phyloP scores from a whole-genome alignment of 2,888 invertebrate genomes.

The Nymphalis c-album region DNA sequence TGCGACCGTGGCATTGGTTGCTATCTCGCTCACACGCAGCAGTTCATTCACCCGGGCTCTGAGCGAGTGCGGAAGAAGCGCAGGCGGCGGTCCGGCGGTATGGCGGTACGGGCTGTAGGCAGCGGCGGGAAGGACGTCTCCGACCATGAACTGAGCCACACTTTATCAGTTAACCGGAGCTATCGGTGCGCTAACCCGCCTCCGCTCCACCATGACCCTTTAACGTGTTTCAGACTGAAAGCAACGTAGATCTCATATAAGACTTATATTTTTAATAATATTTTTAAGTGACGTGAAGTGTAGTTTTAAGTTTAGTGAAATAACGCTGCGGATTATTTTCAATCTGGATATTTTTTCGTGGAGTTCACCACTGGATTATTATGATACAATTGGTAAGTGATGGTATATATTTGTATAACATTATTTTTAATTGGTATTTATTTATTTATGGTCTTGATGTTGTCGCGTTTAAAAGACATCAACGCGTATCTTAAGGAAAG shows the following conservation, averaged over 20 bases:
- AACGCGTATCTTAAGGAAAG: constrained; percentile 59
- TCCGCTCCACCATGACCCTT: constrained; percentile 66
- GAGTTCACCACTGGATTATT: constrained; percentile 53
- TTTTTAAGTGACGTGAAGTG: constrained; percentile 76
- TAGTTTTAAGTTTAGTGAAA: constrained; percentile 68
- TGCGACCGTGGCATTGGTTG: constrained; percentile 76
- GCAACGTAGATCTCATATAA: constrained; percentile 80
- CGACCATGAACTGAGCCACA: constrained; percentile 75
- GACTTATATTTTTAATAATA: constrained; percentile 70
- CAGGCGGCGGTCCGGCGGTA: constrained; percentile 63
- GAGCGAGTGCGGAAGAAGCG: constrained; percentile 76
- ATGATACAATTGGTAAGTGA: constrained; percentile 64
- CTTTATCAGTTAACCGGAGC: constrained; percentile 79
- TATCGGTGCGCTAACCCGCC: constrained; percentile 71
- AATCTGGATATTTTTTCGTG: constrained; percentile 60
- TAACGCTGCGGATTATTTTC: constrained; percentile 57
- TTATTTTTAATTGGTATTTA: constrained; percentile 25
- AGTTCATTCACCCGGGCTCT: constrained; percentile 73
- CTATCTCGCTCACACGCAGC: constrained; percentile 65
- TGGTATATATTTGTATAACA: constrained; percentile 29
- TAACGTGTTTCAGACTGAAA: constrained; percentile 76
- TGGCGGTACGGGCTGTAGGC: constrained; percentile 62
- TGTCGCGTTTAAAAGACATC: constrained; percentile 71
- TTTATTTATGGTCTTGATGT: constrained; percentile 27
- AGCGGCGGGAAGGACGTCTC: constrained; percentile 75